These are phyloP conservation scores for Drosophila silvestris DNA, from an alignment of 2,888 invertebrate genomes.

Conservation along the genomic window DNA sequence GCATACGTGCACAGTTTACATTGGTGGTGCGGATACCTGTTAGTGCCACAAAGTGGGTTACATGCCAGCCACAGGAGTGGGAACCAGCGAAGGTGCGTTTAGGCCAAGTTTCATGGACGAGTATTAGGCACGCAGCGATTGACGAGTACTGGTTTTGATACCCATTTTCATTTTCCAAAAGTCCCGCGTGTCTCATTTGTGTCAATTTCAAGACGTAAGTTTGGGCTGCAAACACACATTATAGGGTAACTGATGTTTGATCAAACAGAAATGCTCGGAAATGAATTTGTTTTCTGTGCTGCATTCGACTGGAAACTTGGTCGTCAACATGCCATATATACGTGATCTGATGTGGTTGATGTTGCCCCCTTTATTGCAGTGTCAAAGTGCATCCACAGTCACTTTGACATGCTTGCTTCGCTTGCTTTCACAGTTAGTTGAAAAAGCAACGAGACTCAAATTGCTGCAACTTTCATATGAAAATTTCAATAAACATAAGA, in stretches of 20 bases:
- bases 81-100: conserved; percentile 33
- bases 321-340: neutral
- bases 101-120: conserved; percentile 65
- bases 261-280: neutral
- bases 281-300: neutral
- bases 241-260: neutral
- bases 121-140: conserved; percentile 13
- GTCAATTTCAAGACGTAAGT: neutral
- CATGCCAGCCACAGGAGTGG: conserved; percentile 18
- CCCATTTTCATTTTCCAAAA: conserved; percentile 6
- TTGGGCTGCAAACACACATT: neutral
- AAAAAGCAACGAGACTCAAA: neutral
- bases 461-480: neutral
- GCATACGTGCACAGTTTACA: conserved; percentile 48
- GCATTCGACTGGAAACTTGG: neutral
- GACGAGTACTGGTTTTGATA: conserved; percentile 12
- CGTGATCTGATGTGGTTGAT: neutral
- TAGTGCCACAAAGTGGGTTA: conserved; percentile 14
- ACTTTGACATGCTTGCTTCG: neutral
- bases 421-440: neutral
- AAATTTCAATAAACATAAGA: neutral
- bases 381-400: neutral
- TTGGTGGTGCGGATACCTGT: conserved; percentile 33
- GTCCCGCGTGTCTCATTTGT: neutral
- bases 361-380: neutral